Evolutionary conservation across 2,888 invertebrate genomes (phyloP), one percentile per base, ranked within the genome.

Genomic region (Caenorhabditis sp.): DNA sequence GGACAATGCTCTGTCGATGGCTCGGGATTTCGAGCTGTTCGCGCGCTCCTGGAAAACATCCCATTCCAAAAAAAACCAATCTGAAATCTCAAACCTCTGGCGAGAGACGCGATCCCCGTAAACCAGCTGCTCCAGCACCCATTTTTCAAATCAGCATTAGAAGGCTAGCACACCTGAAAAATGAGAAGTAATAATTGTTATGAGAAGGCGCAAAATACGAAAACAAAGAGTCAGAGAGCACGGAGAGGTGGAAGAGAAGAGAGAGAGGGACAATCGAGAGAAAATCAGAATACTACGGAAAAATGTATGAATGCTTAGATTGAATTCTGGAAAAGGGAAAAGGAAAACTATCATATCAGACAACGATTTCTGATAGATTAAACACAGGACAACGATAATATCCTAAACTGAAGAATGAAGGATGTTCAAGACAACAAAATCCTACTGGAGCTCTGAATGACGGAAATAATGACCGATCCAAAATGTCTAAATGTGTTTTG

Each of bases 1-100:
- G 8, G 85, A 85, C 41, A 89, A 69, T 24, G 81, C 85, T 16
- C 81, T 72, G 69, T 89, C 89, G 35, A 89, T 89, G 1, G 85
- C 85, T 22, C 86, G 70, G 5, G 89, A 89, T 68, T 87, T 85
- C 2, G 82, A 84, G 49, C 82, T 80, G 35, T 77, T 76, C 26
- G 74, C 70, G 47, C 86, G 80, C 24, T 80, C 84, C 80, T 82
- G 26, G 35, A 82, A 61, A 16, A 22, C 4, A 19, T 28, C 10
- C 44, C 14, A 22, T n/a, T 24, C 16, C 10, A 16, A 2, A 8
- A 41, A 38, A 22, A 28, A 54, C 26, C 2, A 38, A n/a, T 49
- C 10, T 28, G 19, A 31, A n/a, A 31, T 35, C 0, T 26, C 51
- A 66, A 47, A 77, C 82, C 74, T 80, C 80, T 22, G 75, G 72